Conservation (phyloP, 2,113 vertebrate genomes). For the Fregetta grallaria region DNA sequence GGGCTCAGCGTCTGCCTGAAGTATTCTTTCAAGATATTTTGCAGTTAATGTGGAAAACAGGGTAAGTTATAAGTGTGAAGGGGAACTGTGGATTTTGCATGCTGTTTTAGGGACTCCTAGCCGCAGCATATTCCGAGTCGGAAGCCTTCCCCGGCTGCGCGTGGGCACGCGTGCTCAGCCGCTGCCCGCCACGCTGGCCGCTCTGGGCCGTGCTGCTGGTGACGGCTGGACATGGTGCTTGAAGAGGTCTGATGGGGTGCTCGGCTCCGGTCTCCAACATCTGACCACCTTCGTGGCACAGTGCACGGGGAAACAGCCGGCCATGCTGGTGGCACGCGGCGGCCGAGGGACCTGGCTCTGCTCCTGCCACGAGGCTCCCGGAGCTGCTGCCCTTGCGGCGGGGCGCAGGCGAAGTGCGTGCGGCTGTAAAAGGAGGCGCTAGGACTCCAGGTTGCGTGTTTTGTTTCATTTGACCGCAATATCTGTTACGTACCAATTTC, state of each 20-base stretch:
- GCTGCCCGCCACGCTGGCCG: not conserved
- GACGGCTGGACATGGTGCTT: accelerated
- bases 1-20: not conserved
- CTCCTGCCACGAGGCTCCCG: not conserved
- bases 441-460: conserved; percentile 26
- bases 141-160: not conserved
- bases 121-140: accelerated
- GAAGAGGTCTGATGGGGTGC: not conserved
- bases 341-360: not conserved
- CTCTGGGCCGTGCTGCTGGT: not conserved
- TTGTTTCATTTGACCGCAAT: conserved; percentile 56
- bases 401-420: accelerated
- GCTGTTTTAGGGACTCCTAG: not conserved
- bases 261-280: not conserved
- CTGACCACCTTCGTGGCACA: not conserved
- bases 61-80: accelerated
- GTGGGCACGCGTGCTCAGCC: accelerated
- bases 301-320: no score
- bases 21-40: not conserved
- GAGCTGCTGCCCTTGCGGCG: not conserved
- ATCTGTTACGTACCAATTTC: conserved; percentile 76
- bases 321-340: not conserved
- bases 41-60: not conserved
- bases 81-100: not conserved
- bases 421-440: conserved; percentile 31